A percentile compares a stretch with the other conserved stretches of the same genome.
These are phyloP conservation scores for Ceratina calcarata DNA, from an alignment of 1,140 invertebrate species.

Conservation along the genomic window DNA sequence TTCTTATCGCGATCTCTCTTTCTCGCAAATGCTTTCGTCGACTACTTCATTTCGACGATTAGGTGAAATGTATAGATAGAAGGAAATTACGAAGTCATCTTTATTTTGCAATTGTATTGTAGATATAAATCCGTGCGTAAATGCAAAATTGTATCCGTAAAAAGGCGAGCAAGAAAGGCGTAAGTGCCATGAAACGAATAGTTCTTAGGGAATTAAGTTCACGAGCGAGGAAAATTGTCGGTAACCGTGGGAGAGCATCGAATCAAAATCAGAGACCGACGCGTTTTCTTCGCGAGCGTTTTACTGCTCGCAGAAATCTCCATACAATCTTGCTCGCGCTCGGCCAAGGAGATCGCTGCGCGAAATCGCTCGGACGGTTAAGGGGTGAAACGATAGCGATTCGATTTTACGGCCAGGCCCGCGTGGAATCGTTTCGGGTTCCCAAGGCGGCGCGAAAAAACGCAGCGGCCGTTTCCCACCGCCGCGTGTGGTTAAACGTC, in stretches of 20 bases:
- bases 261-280: conserved; percentile 13
- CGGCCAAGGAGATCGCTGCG: not conserved
- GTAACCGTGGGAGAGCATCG: not conserved
- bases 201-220: not conserved
- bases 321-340: conserved; percentile 33
- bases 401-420: conserved; percentile 34
- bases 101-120: too few relatives aligned
- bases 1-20: not conserved
- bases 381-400: conserved; percentile 33
- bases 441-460: conserved; percentile 10
- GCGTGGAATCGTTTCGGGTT: conserved; percentile 45
- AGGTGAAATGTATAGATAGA: too few relatives aligned
- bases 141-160: too few relatives aligned
- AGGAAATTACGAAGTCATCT: too few relatives aligned
- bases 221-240: not conserved
- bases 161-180: too few relatives aligned
- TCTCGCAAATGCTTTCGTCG: too few relatives aligned
- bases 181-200: not conserved
- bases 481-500: conserved; percentile 42
- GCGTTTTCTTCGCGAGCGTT: not conserved
- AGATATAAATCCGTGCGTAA: too few relatives aligned
- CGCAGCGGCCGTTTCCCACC: conserved; percentile 52
- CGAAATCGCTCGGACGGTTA: conserved; percentile 40
- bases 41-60: too few relatives aligned
- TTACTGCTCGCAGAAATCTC: conserved; percentile 33